phyloP scores from a whole-genome alignment of 2,113 vertebrate species.

The Pseudorasbora parva region DNA sequence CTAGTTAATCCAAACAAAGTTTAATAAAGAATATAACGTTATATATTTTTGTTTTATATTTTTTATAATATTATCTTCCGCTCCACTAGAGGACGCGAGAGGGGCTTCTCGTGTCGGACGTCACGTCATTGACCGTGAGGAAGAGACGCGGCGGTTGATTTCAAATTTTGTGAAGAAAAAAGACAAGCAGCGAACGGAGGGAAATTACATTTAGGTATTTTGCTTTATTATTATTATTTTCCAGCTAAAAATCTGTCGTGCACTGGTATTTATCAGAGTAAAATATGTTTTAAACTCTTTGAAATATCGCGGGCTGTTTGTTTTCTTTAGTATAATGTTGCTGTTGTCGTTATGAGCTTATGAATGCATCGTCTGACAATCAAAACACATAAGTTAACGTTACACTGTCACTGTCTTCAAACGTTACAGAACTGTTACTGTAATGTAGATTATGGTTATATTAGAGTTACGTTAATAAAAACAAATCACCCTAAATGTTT shows the following conservation, averaged over 20 bases:
- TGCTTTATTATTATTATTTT: background rate
- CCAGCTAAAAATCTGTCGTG: too few species aligned
- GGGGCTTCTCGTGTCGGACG: rapidly evolving
- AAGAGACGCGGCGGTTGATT: constrained; percentile 32
- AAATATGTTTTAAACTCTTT: background rate
- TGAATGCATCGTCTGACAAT: background rate
- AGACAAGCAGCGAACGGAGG: constrained; percentile 9
- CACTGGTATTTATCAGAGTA: background rate
- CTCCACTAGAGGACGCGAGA: background rate
- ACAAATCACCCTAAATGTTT: background rate
- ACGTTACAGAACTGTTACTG: background rate
- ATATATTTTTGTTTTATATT: too few species aligned
- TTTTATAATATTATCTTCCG: background rate
- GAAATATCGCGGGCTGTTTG: background rate
- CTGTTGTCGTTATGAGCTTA: background rate
- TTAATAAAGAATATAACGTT: too few species aligned
- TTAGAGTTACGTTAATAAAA: too few species aligned
- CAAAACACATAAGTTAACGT: background rate
- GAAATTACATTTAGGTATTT: constrained; percentile 14
- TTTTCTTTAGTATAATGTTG: background rate
- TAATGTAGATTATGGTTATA: background rate
- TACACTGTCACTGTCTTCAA: background rate
- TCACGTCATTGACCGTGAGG: background rate
- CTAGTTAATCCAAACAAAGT: background rate
- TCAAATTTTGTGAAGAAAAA: constrained; percentile 23